Evolutionary conservation across 1,140 invertebrate species (phyloP), one percentile per base, ranked within the genome.

Genomic region (Telenomus remus): DNA sequence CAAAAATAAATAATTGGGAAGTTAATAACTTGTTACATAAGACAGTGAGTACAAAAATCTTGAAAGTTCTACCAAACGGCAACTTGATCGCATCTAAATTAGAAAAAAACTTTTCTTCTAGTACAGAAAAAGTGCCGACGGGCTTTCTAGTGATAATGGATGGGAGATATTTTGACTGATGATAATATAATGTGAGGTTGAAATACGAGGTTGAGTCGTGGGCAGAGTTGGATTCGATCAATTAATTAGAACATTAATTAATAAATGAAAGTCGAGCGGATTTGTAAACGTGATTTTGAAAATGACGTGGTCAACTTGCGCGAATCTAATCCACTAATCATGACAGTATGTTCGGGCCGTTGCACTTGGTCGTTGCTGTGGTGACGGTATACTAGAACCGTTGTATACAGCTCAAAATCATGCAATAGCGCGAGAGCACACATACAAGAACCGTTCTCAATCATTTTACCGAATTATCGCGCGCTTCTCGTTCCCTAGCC

Each of bases 401-500:
- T 50, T 56, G 48, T 66, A 71, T 76, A 76, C 66, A 66, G 66
- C 66, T 66, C 60, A 76, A 76, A 76, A 76, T 76, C 74, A 76
- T 66, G 74, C 66, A 71, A 76, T 71, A 76, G 66, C 60, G 65
- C 60, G 65, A 69, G 65, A 70, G 70, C 53, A 60, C 60, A 44
- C 43, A 44, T 8, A 44, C 43, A 69, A 76, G 73, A 60, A 76
- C 48, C 48, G 73, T 76, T 76, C 65, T 76, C 73, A 76, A 70
- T 76, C 73, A 76, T 76, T 76, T 76, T 76, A 76, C 73, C 65
- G 60, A 76, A 76, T 76, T 76, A 76, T 76, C 65, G 60, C 64
- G 15, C 64, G 65, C 47, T 64, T 50, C 60, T 70, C 65, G 59
- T 65, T 65, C 65, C n/a, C 55, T 65, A 65, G 54, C 66, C 46